Base-by-base conservation (phyloP, 2,888 invertebrate genomes). In the Agrotis exclamationis region DNA sequence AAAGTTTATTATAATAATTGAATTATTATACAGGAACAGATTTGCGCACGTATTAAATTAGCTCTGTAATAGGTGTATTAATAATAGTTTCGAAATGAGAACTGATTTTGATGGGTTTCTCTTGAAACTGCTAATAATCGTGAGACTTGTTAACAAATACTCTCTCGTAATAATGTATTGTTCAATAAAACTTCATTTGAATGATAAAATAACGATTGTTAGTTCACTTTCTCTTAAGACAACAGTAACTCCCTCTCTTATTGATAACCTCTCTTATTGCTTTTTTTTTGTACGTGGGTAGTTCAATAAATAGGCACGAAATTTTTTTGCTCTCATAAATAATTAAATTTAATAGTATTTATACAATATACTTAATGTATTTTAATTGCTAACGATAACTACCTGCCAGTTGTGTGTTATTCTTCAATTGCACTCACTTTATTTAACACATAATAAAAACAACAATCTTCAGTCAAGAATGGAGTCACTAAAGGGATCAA, bases 11-110 rank as follows among this genome's bases (percentile, higher is more conserved):
- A 79, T 53, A 60, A 44, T 67, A 57, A 76, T 70, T 76, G 53
- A 76, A 72, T 65, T 76, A 79, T 81, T 67, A 51, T 62, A 64
- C 63, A 64, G 77, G 57, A 64, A 71, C 48, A n/a, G 7, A 57
- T 71, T 57, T 60, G 60, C 24, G 63, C 56, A 64, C 63, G 45
- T 60, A 53, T 64, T 54, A 24, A 64, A 64, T 76, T 57, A 53
- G 20, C 39, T 62, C 2, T 58, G 1, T 57, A 48, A 57, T 48
- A 50, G 18, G 50, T 20, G 47, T 33, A 54, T 50, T 63, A 70
- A 70, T 63, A 67, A 50, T 60, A 28, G n/a, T 58, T 71, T 54
- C 7, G n/a, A n/a, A 63, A 62, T 63, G 45, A 58, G n/a, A 62
- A 51, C 62, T 62, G 16, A 28, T 62, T 51, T 62, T 53, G 33